Percentiles rank a stretch among this genome's conserved stretches.
Conservation (phyloP, 1,140 invertebrate species). For the Rhyacophila brunnea region DNA sequence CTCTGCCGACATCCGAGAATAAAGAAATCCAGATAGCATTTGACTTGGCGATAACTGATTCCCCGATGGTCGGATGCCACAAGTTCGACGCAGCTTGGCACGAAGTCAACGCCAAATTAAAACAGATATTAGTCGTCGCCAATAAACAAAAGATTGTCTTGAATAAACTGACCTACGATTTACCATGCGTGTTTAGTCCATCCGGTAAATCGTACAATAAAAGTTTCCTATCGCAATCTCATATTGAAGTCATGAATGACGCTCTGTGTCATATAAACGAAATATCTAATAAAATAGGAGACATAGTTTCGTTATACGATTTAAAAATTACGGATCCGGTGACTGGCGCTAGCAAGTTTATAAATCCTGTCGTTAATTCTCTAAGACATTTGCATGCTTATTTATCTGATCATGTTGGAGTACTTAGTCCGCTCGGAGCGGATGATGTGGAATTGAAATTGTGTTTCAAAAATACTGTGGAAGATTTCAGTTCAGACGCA, state of each 20-base stretch:
- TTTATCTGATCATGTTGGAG: constrained; percentile 20
- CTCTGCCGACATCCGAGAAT: constrained; percentile 35
- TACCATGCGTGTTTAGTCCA: constrained; percentile 37
- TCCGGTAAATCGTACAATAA: constrained; percentile 31
- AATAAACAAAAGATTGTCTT: constrained; percentile 49
- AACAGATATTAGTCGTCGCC: constrained; percentile 42
- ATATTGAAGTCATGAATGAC: constrained; percentile 45
- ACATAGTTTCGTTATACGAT: constrained; percentile 45
- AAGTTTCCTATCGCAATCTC: constrained; percentile 39
- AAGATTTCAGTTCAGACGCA: constrained; percentile 44
- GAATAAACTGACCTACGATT: constrained; percentile 41
- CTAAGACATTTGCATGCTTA: constrained; percentile 40
- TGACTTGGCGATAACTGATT: constrained; percentile 43
- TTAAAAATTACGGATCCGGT: constrained; percentile 37
- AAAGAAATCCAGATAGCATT: constrained; percentile 38
- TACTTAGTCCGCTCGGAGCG: background rate
- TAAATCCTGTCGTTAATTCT: constrained; percentile 45
- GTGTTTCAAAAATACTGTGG: background rate
- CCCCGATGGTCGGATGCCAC: constrained; percentile 51
- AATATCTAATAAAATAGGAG: constrained; percentile 37
- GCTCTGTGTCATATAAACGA: constrained; percentile 42
- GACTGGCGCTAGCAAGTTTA: constrained; percentile 21
- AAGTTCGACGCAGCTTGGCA: constrained; percentile 55
- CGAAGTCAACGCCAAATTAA: constrained; percentile 46
- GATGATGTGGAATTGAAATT: constrained; percentile 10